Conservation (phyloP, 92 coral and sea anemone species). For the Porites lobata region DNA sequence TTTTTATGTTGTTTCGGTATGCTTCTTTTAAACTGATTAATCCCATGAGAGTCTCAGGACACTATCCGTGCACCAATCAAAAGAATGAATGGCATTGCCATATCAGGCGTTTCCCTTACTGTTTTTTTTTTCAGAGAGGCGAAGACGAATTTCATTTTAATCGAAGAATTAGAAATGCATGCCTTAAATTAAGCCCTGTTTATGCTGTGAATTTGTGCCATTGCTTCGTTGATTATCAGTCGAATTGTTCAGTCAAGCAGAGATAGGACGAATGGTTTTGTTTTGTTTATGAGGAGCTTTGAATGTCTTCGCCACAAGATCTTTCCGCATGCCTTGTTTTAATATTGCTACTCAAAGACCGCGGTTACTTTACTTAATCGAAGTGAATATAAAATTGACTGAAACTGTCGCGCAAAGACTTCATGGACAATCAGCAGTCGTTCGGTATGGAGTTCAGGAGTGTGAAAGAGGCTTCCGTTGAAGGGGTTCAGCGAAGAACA, state of each 20-base stretch:
- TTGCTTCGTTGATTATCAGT: neutral
- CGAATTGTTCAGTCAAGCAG: constrained; percentile 4
- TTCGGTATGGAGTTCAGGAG: constrained; percentile 9
- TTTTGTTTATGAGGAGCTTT: neutral
- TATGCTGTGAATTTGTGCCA: neutral
- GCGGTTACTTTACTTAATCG: neutral
- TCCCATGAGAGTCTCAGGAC: too few relatives aligned
- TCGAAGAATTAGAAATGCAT: too few relatives aligned
- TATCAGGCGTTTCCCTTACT: too few relatives aligned
- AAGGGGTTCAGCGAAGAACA: constrained; percentile 73
- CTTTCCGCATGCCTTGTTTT: constrained; percentile 29
- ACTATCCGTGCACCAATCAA: too few relatives aligned
- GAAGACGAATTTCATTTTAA: too few relatives aligned
- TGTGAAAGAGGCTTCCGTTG: constrained; percentile 79
- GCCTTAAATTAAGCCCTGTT: neutral
- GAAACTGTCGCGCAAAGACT: neutral
- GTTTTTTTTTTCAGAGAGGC: too few relatives aligned
- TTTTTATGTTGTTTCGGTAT: too few relatives aligned
- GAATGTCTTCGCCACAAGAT: neutral
- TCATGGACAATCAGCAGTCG: constrained; percentile 2
- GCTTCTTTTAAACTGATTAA: too few relatives aligned
- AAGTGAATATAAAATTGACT: neutral
- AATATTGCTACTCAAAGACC: neutral
- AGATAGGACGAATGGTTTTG: constrained; percentile 11
- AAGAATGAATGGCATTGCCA: too few relatives aligned